Conservation (phyloP, 1,140 invertebrate genomes). For the Sarcophaga peregrina region DNA sequence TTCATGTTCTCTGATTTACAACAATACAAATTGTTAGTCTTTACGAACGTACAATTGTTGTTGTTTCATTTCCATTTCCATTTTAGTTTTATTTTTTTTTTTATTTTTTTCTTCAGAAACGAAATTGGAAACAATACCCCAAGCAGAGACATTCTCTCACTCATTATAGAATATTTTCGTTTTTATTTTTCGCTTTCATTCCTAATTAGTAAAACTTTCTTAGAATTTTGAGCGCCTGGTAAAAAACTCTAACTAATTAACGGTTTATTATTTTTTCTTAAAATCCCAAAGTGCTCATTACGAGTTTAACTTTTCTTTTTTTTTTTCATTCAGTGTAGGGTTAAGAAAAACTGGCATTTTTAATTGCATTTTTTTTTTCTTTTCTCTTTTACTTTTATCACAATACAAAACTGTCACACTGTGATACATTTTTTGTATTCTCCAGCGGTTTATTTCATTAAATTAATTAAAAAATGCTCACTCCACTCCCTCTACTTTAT, state of each 20-base stretch:
- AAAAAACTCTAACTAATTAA: conserved; percentile 66
- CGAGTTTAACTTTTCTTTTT: too few relatives aligned
- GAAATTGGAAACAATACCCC: background rate
- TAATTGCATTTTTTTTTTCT: background rate
- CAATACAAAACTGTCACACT: conserved; percentile 4
- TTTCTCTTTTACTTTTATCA: background rate
- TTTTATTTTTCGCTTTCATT: background rate
- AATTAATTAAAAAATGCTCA: background rate
- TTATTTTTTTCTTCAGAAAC: background rate
- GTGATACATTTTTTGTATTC: background rate
- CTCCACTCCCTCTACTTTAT: too few relatives aligned
- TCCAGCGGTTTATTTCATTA: conserved; percentile 5
- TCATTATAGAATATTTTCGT: too few relatives aligned
- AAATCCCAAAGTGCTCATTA: background rate
- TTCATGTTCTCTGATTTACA: too few relatives aligned
- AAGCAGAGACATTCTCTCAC: background rate
- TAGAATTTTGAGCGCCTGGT: conserved; percentile 57
- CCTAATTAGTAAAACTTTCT: conserved; percentile 8
- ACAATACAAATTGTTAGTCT: too few relatives aligned
- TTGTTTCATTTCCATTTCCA: background rate
- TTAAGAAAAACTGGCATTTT: background rate
- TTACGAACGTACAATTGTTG: background rate
- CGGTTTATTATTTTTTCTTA: conserved; percentile 58
- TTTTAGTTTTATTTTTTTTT: background rate
- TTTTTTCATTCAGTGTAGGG: background rate